phyloP scores from a whole-genome alignment of 2,797 vertebrate genomes.

The Ceyx erithaca region DNA sequence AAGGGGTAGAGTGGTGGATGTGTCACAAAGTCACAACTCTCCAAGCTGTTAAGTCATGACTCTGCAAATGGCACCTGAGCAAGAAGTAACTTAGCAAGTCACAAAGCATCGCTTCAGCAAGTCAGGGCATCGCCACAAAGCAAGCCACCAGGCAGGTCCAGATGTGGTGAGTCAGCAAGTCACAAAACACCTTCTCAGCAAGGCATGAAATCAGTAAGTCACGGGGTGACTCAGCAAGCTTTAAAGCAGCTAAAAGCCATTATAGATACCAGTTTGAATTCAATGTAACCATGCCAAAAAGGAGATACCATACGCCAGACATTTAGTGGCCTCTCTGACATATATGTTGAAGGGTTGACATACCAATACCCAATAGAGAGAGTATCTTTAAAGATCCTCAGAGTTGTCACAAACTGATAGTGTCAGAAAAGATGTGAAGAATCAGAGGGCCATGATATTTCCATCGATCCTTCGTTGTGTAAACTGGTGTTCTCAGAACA shows the following conservation, averaged over 20 bases:
- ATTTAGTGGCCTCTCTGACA: fast-evolving
- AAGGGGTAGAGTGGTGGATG: not conserved
- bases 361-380: not conserved
- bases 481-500: not conserved
- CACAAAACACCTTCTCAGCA: not conserved
- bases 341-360: not conserved
- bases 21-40: fast-evolving
- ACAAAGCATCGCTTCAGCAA: fast-evolving
- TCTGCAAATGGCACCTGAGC: not conserved
- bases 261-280: not conserved
- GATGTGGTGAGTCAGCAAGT: not conserved
- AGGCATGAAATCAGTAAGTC: not conserved
- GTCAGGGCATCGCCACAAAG: not conserved
- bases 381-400: not conserved
- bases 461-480: not conserved
- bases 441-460: fast-evolving
- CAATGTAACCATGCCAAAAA: fast-evolving
- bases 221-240: not conserved
- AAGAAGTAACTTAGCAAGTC: not conserved
- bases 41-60: not conserved
- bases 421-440: not conserved
- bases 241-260: not conserved
- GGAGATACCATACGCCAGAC: not conserved
- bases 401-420: not conserved
- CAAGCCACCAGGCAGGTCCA: fast-evolving